Percentiles rank a stretch among this genome's conserved stretches.
Evolutionary conservation across 2,113 vertebrate species (phyloP).

Genomic region (Prochilodus magdalenae): DNA sequence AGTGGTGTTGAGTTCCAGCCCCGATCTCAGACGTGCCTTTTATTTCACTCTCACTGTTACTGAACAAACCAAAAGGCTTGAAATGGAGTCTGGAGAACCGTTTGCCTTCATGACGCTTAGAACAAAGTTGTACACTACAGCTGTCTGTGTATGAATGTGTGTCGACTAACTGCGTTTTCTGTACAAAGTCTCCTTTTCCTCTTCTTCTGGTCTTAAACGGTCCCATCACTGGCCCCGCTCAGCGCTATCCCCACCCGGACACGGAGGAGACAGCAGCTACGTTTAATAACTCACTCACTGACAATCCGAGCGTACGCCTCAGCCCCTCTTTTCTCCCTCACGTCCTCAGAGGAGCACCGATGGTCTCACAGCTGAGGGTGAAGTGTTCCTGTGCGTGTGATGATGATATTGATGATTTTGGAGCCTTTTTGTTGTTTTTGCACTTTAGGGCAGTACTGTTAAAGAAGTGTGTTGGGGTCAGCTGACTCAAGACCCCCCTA

Average conservation of each 20-base stretch:
- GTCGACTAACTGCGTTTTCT: slow-evolving; percentile 84
- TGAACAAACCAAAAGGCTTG: slow-evolving; percentile 67
- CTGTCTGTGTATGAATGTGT: slow-evolving; percentile 57
- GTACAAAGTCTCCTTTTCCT: slow-evolving; percentile 83
- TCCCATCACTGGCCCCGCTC: slow-evolving; percentile 58
- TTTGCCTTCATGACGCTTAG: slow-evolving; percentile 86
- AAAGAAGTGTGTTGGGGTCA: slow-evolving; percentile 60
- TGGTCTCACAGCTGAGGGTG: not conserved
- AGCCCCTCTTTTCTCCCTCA: not conserved
- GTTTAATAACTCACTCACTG: slow-evolving; percentile 47
- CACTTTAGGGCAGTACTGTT: slow-evolving; percentile 81
- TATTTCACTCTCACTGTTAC: slow-evolving; percentile 79
- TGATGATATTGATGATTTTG: not conserved
- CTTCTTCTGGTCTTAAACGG: slow-evolving; percentile 76
- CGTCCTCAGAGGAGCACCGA: not conserved
- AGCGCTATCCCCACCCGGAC: slow-evolving; percentile 30
- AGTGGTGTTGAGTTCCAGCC: slow-evolving; percentile 47
- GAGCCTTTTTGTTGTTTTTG: slow-evolving; percentile 67
- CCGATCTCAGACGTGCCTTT: slow-evolving; percentile 94
- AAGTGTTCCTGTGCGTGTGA: slow-evolving; percentile 12
- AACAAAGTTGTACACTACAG: slow-evolving; percentile 85
- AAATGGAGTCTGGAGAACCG: slow-evolving; percentile 76
- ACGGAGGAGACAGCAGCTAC: slow-evolving; percentile 13
- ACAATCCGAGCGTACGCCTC: slow-evolving; percentile 47
- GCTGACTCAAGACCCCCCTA: slow-evolving; percentile 51